phyloP scores from a whole-genome alignment of 23 tunicate genomes.

The Clavelina lepadiformis region DNA sequence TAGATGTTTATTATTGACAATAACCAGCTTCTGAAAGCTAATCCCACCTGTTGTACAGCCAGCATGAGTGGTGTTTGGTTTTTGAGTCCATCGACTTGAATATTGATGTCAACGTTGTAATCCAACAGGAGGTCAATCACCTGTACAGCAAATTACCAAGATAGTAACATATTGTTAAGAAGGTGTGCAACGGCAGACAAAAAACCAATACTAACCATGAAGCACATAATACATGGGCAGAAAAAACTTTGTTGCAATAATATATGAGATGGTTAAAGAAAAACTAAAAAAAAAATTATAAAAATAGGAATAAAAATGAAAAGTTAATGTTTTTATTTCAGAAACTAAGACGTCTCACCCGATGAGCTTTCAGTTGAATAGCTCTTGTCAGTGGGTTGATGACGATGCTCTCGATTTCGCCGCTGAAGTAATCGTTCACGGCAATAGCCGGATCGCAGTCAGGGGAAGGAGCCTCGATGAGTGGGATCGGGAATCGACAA shows the following conservation, averaged over 20 bases:
- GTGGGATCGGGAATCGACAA: conserved; percentile 64
- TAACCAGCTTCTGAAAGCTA: neutral
- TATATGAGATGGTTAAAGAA: no score
- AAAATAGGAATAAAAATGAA: no score
- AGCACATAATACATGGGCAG: no score
- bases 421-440: conserved; percentile 59
- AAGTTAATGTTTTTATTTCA: no score
- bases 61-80: conserved; percentile 95
- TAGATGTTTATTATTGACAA: neutral
- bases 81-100: conserved; percentile 82
- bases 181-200: no score
- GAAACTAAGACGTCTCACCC: conserved; percentile 48
- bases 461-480: conserved; percentile 9
- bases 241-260: no score
- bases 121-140: conserved; percentile 85
- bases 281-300: no score
- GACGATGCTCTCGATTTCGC: conserved; percentile 47
- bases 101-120: conserved; percentile 91
- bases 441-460: conserved; percentile 38
- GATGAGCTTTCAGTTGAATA: conserved; percentile 74
- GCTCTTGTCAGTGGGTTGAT: conserved; percentile 76
- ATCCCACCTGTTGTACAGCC: conserved; percentile 89
- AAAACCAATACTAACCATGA: no score
- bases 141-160: no score
- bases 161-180: no score